Evolutionary conservation across 2,113 vertebrate genomes (phyloP).

Genomic region (Etia nguti): DNA sequence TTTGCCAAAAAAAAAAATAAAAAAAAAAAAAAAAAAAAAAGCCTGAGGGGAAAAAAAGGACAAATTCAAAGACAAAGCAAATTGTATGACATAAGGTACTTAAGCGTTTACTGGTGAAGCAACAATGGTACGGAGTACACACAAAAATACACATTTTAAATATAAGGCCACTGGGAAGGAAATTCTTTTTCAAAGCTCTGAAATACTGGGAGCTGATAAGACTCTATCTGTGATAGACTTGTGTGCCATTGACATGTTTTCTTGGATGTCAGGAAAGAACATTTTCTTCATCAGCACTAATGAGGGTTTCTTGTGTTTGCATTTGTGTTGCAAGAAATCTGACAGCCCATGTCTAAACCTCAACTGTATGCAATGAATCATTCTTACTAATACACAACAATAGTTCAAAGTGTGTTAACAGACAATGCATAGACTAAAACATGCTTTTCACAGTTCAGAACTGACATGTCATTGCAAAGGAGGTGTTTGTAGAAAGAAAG

Average conservation of each 20-base stretch:
- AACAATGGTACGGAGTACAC: not conserved
- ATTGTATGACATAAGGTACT: not conserved
- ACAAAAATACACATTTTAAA: not conserved
- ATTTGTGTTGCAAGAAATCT: not conserved
- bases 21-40: rapidly evolving
- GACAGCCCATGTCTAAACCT: rapidly evolving
- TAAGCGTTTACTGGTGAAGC: not conserved
- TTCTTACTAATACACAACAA: not conserved
- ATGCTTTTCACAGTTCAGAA: not conserved
- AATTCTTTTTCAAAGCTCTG: not conserved
- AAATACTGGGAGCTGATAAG: not conserved
- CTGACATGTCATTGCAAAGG: not conserved
- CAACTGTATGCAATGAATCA: not conserved
- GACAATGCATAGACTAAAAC: not conserved
- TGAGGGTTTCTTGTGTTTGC: not conserved
- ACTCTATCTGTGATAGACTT: not conserved
- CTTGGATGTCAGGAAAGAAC: not conserved
- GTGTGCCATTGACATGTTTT: not conserved
- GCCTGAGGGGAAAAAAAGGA: not conserved
- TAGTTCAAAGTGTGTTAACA: not conserved
- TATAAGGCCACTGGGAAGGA: not conserved
- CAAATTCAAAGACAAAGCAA: not conserved
- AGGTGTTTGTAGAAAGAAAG: not conserved
- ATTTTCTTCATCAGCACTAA: not conserved
- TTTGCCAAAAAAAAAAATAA: rapidly evolving